Percentiles rank a stretch among this genome's conserved stretches.
phyloP scores from a whole-genome alignment of 1,140 invertebrate species.

The Alviniconcha marisindica region DNA sequence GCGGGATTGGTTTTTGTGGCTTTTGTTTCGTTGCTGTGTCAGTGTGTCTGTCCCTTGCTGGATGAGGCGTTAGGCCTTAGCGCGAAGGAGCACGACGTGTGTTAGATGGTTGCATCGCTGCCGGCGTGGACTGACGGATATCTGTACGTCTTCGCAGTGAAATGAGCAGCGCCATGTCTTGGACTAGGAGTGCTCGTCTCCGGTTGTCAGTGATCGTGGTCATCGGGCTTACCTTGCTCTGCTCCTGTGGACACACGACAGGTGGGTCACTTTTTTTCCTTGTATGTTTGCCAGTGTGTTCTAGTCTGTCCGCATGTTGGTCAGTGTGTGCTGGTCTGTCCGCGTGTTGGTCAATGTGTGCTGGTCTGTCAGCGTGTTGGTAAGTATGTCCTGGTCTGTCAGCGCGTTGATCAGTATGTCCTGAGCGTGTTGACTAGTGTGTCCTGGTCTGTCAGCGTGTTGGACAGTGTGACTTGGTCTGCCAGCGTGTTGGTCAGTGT shows the following conservation, averaged over 20 bases:
- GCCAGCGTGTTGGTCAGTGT: not conserved
- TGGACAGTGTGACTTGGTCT: not conserved
- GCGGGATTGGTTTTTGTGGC: too few relatives aligned
- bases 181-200: not conserved
- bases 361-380: not conserved
- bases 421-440: not conserved
- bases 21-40: too few relatives aligned
- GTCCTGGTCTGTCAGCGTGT: not conserved
- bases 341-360: not conserved
- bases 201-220: not conserved
- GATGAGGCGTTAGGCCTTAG: too few relatives aligned
- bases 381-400: not conserved
- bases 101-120: too few relatives aligned
- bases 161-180: not conserved
- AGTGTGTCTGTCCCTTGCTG: too few relatives aligned
- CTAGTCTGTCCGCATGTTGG: not conserved
- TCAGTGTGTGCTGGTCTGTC: not conserved
- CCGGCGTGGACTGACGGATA: slow-evolving; percentile 20
- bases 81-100: too few relatives aligned
- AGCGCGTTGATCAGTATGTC: not conserved
- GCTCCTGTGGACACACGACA: not conserved
- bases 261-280: slow-evolving; percentile 15
- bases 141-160: not conserved
- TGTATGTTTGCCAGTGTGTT: not conserved
- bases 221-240: slow-evolving; percentile 9